Evolutionary conservation across 2,888 invertebrate species (phyloP).

Genomic region (Polydrusus tereticollis): DNA sequence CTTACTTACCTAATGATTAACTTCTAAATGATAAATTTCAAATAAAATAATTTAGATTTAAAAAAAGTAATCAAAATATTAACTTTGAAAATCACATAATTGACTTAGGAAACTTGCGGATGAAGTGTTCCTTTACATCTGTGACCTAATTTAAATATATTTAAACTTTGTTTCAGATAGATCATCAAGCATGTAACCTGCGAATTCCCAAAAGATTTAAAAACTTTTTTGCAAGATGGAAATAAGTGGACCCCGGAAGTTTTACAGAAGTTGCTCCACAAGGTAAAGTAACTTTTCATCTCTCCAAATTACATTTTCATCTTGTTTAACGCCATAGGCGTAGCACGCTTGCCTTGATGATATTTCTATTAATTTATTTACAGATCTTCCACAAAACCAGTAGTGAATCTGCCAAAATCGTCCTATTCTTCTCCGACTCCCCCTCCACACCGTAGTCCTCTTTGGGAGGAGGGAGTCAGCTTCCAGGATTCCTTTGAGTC

Average conservation of each 20-base stretch:
- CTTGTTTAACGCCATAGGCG: background rate
- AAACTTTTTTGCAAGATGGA: conserved; percentile 28
- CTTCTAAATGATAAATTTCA: too few relatives aligned
- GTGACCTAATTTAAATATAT: background rate
- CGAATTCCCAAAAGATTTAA: background rate
- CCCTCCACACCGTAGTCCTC: conserved; percentile 60
- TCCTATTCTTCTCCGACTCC: conserved; percentile 62
- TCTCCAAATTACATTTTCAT: background rate
- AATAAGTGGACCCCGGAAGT: conserved; percentile 39
- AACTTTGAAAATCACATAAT: too few relatives aligned
- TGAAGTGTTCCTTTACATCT: too few relatives aligned
- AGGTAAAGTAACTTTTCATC: conserved; percentile 25
- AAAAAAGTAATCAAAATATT: too few relatives aligned
- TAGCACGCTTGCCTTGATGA: background rate
- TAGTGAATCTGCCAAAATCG: conserved; percentile 57
- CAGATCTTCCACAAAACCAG: conserved; percentile 42
- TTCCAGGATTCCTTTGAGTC: conserved; percentile 39
- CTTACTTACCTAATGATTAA: too few relatives aligned
- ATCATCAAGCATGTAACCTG: conserved; percentile 4
- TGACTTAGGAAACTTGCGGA: too few relatives aligned
- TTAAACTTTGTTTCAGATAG: background rate
- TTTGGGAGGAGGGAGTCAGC: conserved; percentile 37
- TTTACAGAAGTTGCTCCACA: conserved; percentile 43
- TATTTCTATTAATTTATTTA: background rate
- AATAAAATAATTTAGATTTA: too few relatives aligned